Evolutionary conservation across 2,888 invertebrate species (phyloP).

Genomic region (Phlogophora meticulosa): DNA sequence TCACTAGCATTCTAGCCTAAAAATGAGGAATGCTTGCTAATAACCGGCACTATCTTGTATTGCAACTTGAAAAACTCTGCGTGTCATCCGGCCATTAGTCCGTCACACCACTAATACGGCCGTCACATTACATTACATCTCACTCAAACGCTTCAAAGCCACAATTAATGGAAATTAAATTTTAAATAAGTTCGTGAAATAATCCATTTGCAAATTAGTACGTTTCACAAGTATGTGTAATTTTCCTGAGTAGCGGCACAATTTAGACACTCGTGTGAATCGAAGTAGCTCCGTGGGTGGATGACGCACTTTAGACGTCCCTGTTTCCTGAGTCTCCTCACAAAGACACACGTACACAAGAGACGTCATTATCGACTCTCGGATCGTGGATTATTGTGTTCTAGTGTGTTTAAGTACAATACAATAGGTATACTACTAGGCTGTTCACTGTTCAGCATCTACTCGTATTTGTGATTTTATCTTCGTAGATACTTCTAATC

Average conservation of each 20-base stretch:
- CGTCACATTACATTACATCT: constrained; percentile 41
- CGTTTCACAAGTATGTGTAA: constrained; percentile 25
- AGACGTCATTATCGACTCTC: constrained; percentile 79
- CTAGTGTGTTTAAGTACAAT: constrained; percentile 69
- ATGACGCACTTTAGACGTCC: constrained; percentile 58
- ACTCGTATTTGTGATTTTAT: background rate
- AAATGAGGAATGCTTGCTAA: too few species aligned
- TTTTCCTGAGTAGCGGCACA: constrained; percentile 38
- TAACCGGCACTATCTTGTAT: too few species aligned
- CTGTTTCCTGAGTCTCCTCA: constrained; percentile 67
- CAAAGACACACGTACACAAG: constrained; percentile 78
- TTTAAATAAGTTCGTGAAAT: constrained; percentile 47
- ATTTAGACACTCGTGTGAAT: constrained; percentile 35
- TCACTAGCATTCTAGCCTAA: too few species aligned
- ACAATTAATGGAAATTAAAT: constrained; percentile 44
- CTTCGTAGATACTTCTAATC: too few species aligned
- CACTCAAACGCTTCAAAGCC: constrained; percentile 25
- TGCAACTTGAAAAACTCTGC: too few species aligned
- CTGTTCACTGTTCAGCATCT: background rate
- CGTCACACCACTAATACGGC: constrained; percentile 64
- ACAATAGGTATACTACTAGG: constrained; percentile 35
- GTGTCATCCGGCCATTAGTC: constrained; percentile 52
- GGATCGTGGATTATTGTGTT: constrained; percentile 78
- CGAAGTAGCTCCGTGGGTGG: constrained; percentile 55
- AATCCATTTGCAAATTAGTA: constrained; percentile 56